Evolutionary conservation across 2,888 invertebrate species (phyloP), one percentile per base, ranked within the genome.

Genomic region (Balanococcus diminutus): DNA sequence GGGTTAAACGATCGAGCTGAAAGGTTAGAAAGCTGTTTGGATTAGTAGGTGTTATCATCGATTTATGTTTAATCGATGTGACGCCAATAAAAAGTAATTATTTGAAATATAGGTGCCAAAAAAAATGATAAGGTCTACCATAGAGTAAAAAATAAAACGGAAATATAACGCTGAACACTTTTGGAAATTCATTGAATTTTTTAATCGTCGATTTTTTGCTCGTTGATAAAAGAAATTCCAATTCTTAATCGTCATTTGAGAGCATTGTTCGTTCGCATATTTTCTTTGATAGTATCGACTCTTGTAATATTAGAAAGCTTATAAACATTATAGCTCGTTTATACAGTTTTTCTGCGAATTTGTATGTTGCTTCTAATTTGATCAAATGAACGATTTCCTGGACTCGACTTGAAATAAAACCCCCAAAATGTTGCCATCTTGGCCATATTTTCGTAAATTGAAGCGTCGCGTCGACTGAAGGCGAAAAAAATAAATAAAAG

Each of bases 181-280:
- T 19, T 9, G n/a, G n/a, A n/a, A 75, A 75, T 19, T 16, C 6
- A 32, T n/a, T 25, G 75, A 75, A 75, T 75, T 32, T 31, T 75
- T 16, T 67, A n/a, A 36, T 75, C 31, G n/a, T 25, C 32, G 75
- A 75, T 19, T 32, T 75, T n/a, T 32, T 19, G 8, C 0, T 22
- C n/a, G 22, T 25, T 32, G 75, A 75, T 75, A 75, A 75, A 75
- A 32, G 6, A 32, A 75, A 75, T 75, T 32, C 75, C 75, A 75
- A 75, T 32, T 75, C 32, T n/a, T n/a, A 75, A 75, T 75, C 75
- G 75, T 75, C 75, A 75, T 75, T 75, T 32, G 32, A 32, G n/a
- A 75, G n/a, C n/a, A 31, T 75, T 75, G 36, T 75, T 75, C 61
- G 5, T 25, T 25, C 28, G 61, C 61, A 67, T 67, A 67, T 28